Conservation (phyloP, 2,888 invertebrate genomes). For the Neocrepidodera transversa region DNA sequence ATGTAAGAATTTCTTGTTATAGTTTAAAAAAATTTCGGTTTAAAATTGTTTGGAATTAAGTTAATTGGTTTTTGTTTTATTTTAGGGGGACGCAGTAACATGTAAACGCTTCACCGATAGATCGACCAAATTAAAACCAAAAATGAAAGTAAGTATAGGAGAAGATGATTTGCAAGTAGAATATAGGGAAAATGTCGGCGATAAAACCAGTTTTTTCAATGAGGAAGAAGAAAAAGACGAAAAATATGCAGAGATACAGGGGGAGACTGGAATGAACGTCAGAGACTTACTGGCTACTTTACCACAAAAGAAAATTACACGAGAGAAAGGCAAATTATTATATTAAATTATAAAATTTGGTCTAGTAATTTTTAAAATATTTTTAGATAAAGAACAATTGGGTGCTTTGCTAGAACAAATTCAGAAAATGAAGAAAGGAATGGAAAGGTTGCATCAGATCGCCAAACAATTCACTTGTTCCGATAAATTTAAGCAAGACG, state of each 20-base stretch:
- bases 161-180: conserved; percentile 26
- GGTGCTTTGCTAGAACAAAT: conserved; percentile 44
- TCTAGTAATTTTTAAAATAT: background rate
- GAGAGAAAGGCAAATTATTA: conserved; percentile 36
- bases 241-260: conserved; percentile 13
- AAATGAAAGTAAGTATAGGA: conserved; percentile 7
- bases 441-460: conserved; percentile 48
- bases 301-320: conserved; percentile 35
- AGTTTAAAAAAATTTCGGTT: too few species aligned
- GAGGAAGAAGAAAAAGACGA: conserved; percentile 8
- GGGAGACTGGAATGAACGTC: conserved; percentile 31
- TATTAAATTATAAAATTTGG: background rate
- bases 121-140: conserved; percentile 28
- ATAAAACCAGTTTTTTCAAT: conserved; percentile 23
- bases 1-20: too few species aligned
- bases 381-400: conserved; percentile 44
- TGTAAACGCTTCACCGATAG: conserved; percentile 35
- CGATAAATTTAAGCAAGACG: conserved; percentile 46
- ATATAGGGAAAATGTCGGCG: conserved; percentile 22
- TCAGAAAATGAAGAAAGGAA: conserved; percentile 49
- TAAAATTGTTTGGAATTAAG: too few species aligned
- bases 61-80: too few species aligned
- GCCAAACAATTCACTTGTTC: conserved; percentile 47
- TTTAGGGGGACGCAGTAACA: conserved; percentile 41
- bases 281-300: conserved; percentile 38